Conservation (phyloP, 53 echinoderm and acorn worm species). For the Echinometra lucunter region DNA sequence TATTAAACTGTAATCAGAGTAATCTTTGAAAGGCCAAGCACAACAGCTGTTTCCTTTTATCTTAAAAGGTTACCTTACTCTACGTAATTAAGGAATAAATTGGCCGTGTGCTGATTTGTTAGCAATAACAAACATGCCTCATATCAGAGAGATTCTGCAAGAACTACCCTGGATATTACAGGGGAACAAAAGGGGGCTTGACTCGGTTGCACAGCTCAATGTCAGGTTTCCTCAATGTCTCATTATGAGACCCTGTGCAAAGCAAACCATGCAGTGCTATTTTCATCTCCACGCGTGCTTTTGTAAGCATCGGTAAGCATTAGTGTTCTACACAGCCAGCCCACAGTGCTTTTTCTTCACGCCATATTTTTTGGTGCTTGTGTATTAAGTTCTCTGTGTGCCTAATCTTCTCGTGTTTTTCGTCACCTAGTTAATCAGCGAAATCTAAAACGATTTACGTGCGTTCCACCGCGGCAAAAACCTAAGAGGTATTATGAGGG, state of each 20-base stretch:
- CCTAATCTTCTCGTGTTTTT: constrained; percentile 50
- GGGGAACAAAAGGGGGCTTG: constrained; percentile 36
- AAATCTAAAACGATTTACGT: constrained; percentile 53
- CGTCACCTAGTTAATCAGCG: constrained; percentile 49
- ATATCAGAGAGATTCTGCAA: constrained; percentile 15
- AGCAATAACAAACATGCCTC: constrained; percentile 31
- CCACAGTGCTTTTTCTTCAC: not conserved
- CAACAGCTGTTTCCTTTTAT: constrained; percentile 38
- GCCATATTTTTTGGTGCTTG: not conserved
- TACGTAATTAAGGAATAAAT: constrained; percentile 47
- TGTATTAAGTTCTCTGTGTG: constrained; percentile 15
- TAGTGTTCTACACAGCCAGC: not conserved
- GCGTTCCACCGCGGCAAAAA: constrained; percentile 38
- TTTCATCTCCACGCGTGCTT: constrained; percentile 25
- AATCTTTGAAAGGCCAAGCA: not conserved
- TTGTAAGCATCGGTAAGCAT: constrained; percentile 22
- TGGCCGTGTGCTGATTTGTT: constrained; percentile 30
- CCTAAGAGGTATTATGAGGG: not conserved
- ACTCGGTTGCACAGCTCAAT: constrained; percentile 16
- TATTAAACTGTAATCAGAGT: constrained; percentile 47
- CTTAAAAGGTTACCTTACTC: constrained; percentile 47
- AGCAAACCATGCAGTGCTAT: constrained; percentile 23
- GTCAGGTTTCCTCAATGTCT: not conserved
- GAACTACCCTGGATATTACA: constrained; percentile 32
- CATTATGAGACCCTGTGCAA: not conserved